Evolutionary conservation across 30 jellyfish, hydroid and myxozoan genomes (phyloP).

Genomic region (Pelagia noctiluca): DNA sequence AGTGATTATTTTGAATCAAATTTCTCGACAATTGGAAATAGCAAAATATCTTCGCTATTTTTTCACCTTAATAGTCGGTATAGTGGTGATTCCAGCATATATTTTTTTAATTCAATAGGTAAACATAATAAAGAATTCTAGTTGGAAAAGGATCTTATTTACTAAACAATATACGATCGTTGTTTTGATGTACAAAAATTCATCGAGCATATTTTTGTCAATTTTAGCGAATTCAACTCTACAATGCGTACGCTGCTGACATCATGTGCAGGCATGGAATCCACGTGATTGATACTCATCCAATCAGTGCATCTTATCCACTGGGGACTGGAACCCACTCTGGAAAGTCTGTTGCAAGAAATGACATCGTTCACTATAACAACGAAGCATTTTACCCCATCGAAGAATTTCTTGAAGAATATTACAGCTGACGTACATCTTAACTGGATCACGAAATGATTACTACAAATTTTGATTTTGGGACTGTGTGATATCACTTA

Average conservation of each 20-base stretch:
- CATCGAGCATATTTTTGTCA: too few species aligned
- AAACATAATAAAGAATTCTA: too few species aligned
- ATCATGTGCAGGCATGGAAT: conserved; percentile 63
- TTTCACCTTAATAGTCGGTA: too few species aligned
- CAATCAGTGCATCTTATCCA: conserved; percentile 80
- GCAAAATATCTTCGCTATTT: too few species aligned
- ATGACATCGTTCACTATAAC: conserved; percentile 84
- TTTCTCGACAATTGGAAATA: too few species aligned
- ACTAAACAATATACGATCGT: too few species aligned
- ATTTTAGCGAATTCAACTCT: conserved; percentile 74
- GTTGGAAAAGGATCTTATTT: too few species aligned
- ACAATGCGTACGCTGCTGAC: conserved; percentile 78
- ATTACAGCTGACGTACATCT: neutral
- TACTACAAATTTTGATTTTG: neutral
- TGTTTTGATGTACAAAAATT: too few species aligned
- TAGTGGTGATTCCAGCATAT: too few species aligned
- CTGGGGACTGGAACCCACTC: conserved; percentile 85
- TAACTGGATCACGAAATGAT: neutral
- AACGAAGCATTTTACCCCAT: conserved; percentile 80
- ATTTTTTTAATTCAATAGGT: too few species aligned
- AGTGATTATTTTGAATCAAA: too few species aligned
- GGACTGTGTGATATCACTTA: too few species aligned
- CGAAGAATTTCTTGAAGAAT: conserved; percentile 52
- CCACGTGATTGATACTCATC: conserved; percentile 66
- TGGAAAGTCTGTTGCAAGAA: conserved; percentile 45